Evolutionary conservation across 2,797 vertebrate species (phyloP).

Genomic region (Prunella strophiata): DNA sequence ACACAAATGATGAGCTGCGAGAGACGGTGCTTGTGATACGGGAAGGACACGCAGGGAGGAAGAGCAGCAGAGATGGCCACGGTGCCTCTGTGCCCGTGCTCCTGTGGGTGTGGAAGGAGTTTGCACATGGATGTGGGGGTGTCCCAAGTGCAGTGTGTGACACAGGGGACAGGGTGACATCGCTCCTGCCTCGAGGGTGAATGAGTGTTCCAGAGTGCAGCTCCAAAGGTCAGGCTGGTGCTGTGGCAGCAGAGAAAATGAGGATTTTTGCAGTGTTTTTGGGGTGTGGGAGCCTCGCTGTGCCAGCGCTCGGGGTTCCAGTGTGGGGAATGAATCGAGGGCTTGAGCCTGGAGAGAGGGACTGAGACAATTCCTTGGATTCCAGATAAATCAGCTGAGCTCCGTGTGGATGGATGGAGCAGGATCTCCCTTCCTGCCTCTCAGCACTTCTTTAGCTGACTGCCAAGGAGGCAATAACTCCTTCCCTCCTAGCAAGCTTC

Average conservation of each 20-base stretch:
- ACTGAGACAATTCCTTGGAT: not conserved
- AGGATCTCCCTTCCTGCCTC: not conserved
- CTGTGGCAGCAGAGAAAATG: not conserved
- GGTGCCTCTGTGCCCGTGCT: not conserved
- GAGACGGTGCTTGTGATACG: accelerated
- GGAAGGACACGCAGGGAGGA: not conserved
- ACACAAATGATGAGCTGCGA: constrained; percentile 4
- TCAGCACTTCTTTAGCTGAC: not conserved
- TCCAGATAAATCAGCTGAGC: not conserved
- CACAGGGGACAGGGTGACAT: accelerated
- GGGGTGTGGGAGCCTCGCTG: not conserved
- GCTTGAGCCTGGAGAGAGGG: not conserved
- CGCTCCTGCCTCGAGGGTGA: accelerated
- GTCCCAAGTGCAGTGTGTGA: not conserved
- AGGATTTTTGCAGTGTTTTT: accelerated
- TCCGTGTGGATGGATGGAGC: not conserved
- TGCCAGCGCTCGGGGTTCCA: accelerated
- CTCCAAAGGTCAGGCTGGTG: not conserved
- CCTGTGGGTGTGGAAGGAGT: not conserved
- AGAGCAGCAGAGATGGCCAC: not conserved
- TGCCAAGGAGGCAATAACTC: not conserved
- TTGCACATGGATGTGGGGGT: accelerated
- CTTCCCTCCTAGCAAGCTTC: not conserved
- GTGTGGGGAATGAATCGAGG: not conserved
- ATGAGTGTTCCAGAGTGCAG: accelerated